phyloP scores from a whole-genome alignment of 2,888 invertebrate genomes.

The Leptogaster cylindrica region DNA sequence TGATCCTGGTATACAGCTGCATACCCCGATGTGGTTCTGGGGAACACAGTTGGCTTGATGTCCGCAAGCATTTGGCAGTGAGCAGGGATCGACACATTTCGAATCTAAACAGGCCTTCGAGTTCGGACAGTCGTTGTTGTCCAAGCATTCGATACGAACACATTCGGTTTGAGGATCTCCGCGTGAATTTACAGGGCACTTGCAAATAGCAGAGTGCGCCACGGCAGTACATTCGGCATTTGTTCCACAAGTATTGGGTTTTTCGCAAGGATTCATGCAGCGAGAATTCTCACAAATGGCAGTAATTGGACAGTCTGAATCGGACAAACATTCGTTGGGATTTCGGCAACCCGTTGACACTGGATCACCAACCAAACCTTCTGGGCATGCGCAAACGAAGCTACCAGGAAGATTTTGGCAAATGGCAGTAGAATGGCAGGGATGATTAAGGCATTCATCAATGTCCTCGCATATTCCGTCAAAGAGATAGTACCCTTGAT shows the following conservation, averaged over 20 bases:
- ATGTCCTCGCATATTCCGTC: conserved; percentile 78
- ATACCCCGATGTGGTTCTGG: conserved; percentile 79
- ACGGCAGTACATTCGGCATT: conserved; percentile 77
- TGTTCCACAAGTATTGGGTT: conserved; percentile 70
- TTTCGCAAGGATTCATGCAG: conserved; percentile 80
- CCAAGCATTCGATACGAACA: conserved; percentile 75
- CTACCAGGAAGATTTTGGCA: conserved; percentile 82
- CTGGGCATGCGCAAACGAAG: conserved; percentile 77
- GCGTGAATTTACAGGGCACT: conserved; percentile 75
- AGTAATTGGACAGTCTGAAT: conserved; percentile 78
- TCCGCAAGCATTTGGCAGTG: conserved; percentile 81
- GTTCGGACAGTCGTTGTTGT: conserved; percentile 76
- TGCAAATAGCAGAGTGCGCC: conserved; percentile 75
- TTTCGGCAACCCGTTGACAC: conserved; percentile 75
- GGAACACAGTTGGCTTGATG: conserved; percentile 78
- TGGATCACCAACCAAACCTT: conserved; percentile 81
- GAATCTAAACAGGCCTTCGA: conserved; percentile 79
- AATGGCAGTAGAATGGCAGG: conserved; percentile 79
- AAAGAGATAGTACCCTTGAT: conserved; percentile 72
- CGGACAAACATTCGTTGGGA: conserved; percentile 82
- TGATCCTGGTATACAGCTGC: conserved; percentile 82
- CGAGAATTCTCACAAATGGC: conserved; percentile 77
- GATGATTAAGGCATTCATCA: conserved; percentile 78
- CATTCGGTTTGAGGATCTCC: conserved; percentile 80
- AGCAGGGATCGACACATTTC: conserved; percentile 82